These are phyloP conservation scores for Mus spicilegus DNA, from an alignment of 2,113 vertebrate genomes.

Conservation along the genomic window DNA sequence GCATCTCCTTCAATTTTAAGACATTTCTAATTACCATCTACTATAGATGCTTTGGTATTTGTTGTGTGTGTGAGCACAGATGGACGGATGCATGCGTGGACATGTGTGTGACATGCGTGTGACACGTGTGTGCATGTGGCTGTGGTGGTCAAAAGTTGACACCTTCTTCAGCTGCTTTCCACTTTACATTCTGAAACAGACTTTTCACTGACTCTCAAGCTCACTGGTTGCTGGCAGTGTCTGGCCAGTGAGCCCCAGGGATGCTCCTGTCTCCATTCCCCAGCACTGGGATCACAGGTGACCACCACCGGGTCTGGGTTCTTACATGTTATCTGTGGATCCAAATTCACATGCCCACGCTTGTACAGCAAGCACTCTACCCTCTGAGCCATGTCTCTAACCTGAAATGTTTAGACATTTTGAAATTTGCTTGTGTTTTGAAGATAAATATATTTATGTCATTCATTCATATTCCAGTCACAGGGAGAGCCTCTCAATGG, in stretches of 20 bases:
- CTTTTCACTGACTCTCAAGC: neutral
- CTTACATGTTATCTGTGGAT: neutral
- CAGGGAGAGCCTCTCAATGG: neutral
- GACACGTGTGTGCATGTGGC: no score
- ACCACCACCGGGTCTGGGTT: no score
- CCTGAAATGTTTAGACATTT: neutral
- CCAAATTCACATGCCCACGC: no score
- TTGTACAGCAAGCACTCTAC: neutral
- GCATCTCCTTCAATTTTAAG: neutral
- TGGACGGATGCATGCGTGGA: neutral
- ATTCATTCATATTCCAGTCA: neutral
- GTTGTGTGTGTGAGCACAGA: neutral
- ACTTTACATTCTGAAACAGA: neutral
- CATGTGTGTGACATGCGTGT: no score
- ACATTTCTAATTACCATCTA: neutral
- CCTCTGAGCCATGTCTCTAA: neutral
- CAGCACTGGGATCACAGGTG: neutral
- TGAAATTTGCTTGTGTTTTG: constrained; percentile 15
- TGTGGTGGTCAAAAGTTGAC: neutral
- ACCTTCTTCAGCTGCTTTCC: neutral
- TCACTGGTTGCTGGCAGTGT: neutral
- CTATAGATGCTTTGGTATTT: neutral
- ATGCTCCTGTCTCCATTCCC: neutral
- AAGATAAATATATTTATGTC: neutral
- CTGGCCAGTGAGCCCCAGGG: neutral